phyloP scores from a whole-genome alignment of 2,888 invertebrate genomes.

The Hartigia nigra region DNA sequence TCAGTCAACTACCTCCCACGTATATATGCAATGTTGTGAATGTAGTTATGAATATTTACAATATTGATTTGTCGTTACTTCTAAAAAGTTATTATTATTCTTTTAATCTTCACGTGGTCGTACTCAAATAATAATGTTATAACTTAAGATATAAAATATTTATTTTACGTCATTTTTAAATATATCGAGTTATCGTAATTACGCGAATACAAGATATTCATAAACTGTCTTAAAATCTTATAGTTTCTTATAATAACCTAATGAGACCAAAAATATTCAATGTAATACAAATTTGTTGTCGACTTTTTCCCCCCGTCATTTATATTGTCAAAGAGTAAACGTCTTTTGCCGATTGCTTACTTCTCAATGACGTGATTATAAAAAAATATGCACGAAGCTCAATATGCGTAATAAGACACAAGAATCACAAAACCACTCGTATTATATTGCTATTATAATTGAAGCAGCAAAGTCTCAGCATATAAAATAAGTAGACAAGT shows the following conservation, averaged over 20 bases:
- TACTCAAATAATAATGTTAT: constrained; percentile 54
- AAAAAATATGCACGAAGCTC: constrained; percentile 10
- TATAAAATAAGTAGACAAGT: constrained; percentile 4
- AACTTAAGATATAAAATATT: constrained; percentile 12
- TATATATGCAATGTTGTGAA: background rate
- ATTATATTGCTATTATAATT: constrained; percentile 9
- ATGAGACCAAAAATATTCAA: constrained; percentile 8
- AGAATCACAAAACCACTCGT: constrained; percentile 11
- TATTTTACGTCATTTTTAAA: background rate
- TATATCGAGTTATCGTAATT: background rate
- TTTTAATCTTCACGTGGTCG: constrained; percentile 46
- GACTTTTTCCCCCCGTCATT: background rate
- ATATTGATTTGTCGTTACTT: constrained; percentile 3
- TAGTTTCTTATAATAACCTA: constrained; percentile 1
- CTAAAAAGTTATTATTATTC: background rate
- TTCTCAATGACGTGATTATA: background rate
- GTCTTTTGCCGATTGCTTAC: background rate
- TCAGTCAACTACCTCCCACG: constrained; percentile 2
- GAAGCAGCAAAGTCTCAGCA: constrained; percentile 6
- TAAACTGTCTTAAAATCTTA: background rate
- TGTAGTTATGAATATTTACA: constrained; percentile 5
- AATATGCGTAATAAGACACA: constrained; percentile 10
- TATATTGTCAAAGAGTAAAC: constrained; percentile 7
- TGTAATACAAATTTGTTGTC: background rate
- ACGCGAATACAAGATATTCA: constrained; percentile 1